Base-by-base conservation (phyloP, 2,113 vertebrate genomes). In the Neogobius melanostomus region DNA sequence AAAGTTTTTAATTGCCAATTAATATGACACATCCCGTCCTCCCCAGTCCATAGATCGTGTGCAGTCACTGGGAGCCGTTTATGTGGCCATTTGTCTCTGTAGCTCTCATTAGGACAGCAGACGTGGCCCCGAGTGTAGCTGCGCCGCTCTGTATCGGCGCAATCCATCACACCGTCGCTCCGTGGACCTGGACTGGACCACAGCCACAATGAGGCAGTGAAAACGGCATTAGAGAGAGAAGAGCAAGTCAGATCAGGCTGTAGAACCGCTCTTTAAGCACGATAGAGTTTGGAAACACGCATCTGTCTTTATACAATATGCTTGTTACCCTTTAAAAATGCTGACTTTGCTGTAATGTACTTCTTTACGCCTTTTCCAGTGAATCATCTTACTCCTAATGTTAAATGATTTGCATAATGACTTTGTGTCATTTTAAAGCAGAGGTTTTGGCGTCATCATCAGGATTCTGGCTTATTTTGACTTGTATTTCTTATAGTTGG, bases 61-160 rank as follows among this genome's bases (percentile, higher is more conserved):
- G 28, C 28, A 36, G 28, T 36, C 28, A 5, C 28, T 36, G 28
- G 3, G 14, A 51, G 50, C 50, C 0, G 14, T 51, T 51, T 0
- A 10, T 2, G 61, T 68, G 65, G 68, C 50, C 50, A 66, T 76
- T 63, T 68, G 66, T 68, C 68, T 74, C 71, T 11, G 42, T 51
- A 69, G 45, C 82, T 87, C 82, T 86, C 73, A 73, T 83, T 83
- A 83, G 74, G 48, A 81, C 69, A 67, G 71, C 69, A 69, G 73
- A 66, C 16, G 52, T 6, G 6, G 49, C 57, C 17, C 11, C 59
- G 3, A 36, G 28, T 36, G 28, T 42, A 2, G 63, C 68, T 4
- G 43, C 74, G 1, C n/a, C 60, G 75, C 74, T 81, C 76, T 69
- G 62, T 60, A 52, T 79, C 7, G 2, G 67, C 46, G 1, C 69